Evolutionary conservation across 1,140 invertebrate species (phyloP).

Genomic region (Drosophila sp.): DNA sequence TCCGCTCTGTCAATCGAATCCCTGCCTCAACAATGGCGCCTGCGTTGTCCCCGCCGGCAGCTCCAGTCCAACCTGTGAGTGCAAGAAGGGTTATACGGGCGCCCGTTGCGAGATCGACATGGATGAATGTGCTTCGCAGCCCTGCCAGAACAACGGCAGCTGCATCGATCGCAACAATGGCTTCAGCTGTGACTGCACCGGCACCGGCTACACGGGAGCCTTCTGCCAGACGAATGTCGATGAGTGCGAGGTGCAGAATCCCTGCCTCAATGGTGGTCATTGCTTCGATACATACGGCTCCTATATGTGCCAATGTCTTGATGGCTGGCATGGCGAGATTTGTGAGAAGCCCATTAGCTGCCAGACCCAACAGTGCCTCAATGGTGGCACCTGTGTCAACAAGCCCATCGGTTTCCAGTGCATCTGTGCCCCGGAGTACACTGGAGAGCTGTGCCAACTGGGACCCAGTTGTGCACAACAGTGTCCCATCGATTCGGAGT

Average conservation of each 20-base stretch:
- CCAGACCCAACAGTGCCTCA: slow-evolving; percentile 86
- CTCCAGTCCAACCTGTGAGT: slow-evolving; percentile 88
- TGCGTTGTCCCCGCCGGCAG: slow-evolving; percentile 87
- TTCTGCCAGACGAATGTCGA: slow-evolving; percentile 94
- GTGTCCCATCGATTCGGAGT: slow-evolving; percentile 83
- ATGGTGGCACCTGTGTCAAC: slow-evolving; percentile 89
- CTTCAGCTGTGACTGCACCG: slow-evolving; percentile 91
- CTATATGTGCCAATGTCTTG: slow-evolving; percentile 93
- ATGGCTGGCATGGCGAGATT: slow-evolving; percentile 91
- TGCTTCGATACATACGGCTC: slow-evolving; percentile 92
- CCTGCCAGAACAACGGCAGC: slow-evolving; percentile 93
- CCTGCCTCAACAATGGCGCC: slow-evolving; percentile 90
- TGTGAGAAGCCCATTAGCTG: slow-evolving; percentile 87
- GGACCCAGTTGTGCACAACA: slow-evolving; percentile 71
- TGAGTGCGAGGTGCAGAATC: slow-evolving; percentile 90
- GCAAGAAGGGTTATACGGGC: slow-evolving; percentile 88
- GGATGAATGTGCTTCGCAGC: slow-evolving; percentile 89
- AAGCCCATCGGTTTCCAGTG: slow-evolving; percentile 88
- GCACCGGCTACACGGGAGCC: slow-evolving; percentile 91
- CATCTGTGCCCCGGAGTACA: slow-evolving; percentile 89
- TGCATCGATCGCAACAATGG: slow-evolving; percentile 92
- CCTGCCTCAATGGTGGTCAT: slow-evolving; percentile 91
- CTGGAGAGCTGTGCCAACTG: slow-evolving; percentile 85
- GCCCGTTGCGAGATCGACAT: slow-evolving; percentile 88
- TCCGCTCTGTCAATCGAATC: slow-evolving; percentile 89